A percentile compares a stretch with the other conserved stretches of the same genome.
Conservation (phyloP, 2,797 vertebrate genomes). For the Rhinatrema bivittatum region DNA sequence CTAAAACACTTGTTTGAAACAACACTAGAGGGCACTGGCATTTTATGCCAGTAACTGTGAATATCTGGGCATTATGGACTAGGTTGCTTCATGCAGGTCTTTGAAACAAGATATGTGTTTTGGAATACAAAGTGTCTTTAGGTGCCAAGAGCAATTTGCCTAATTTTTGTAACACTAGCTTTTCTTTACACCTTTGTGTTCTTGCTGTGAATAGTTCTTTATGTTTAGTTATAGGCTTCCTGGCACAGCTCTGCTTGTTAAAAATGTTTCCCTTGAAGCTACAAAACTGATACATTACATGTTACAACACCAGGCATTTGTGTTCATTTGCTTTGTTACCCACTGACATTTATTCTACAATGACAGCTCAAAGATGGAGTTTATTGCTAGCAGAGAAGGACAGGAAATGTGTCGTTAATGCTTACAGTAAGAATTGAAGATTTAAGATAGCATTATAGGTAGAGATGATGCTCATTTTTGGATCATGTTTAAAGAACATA, state of each 20-base stretch:
- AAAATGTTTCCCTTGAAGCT: background rate
- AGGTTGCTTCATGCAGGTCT: too few species aligned
- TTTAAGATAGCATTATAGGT: too few species aligned
- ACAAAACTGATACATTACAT: background rate
- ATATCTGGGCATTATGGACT: background rate
- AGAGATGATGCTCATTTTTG: too few species aligned
- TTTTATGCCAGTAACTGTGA: background rate
- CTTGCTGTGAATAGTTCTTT: background rate
- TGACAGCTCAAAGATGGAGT: too few species aligned
- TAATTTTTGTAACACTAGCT: background rate
- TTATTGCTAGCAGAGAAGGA: too few species aligned
- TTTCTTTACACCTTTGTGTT: background rate
- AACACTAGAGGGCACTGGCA: constrained; percentile 10
- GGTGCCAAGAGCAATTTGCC: background rate
- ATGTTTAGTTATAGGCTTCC: background rate
- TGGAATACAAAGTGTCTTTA: background rate
- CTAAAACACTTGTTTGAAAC: background rate
- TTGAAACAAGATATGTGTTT: too few species aligned
- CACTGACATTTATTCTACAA: too few species aligned
- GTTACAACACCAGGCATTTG: too few species aligned
- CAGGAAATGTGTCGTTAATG: too few species aligned
- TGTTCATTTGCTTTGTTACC: too few species aligned
- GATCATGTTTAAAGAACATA: too few species aligned
- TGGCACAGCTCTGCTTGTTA: background rate
- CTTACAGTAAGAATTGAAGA: too few species aligned